Conservation (phyloP, 2,797 vertebrate species). For the Sebastes nivosus region DNA sequence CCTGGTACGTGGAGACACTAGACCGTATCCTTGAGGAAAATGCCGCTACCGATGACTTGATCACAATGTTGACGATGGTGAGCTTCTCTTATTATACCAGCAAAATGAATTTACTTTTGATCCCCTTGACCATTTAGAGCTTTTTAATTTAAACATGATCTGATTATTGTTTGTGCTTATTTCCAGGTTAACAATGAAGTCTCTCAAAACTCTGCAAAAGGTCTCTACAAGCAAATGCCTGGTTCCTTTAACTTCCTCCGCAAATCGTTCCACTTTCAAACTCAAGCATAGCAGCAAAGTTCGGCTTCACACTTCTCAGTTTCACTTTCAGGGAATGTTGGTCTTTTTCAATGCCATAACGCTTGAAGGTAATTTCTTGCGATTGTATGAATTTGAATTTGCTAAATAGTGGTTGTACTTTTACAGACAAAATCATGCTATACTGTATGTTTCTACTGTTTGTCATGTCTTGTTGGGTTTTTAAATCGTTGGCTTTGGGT, state of each 20-base stretch:
- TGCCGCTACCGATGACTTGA: conserved; percentile 81
- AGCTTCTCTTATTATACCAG: conserved; percentile 20
- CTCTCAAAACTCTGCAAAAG: conserved; percentile 86
- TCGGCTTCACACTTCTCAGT: neutral
- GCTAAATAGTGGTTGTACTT: neutral
- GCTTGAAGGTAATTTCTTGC: neutral
- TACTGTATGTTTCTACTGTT: neutral
- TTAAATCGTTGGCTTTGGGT: neutral
- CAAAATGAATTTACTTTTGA: neutral
- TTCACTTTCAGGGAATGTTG: neutral
- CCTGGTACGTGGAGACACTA: conserved; percentile 92
- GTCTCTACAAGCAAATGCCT: conserved; percentile 92
- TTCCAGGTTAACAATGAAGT: conserved; percentile 89
- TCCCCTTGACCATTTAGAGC: neutral
- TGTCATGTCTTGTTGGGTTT: neutral
- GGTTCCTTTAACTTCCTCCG: conserved; percentile 95
- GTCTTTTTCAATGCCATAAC: neutral
- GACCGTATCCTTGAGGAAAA: conserved; percentile 84
- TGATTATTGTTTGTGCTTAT: conserved; percentile 31
- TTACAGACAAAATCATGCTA: neutral
- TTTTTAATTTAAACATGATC: neutral
- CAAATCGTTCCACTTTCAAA: conserved; percentile 88
- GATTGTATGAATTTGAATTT: neutral
- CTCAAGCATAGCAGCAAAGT: neutral
- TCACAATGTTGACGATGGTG: conserved; percentile 88